Evolutionary conservation across 2,888 invertebrate species (phyloP).

Genomic region (Argyresthia albistria): DNA sequence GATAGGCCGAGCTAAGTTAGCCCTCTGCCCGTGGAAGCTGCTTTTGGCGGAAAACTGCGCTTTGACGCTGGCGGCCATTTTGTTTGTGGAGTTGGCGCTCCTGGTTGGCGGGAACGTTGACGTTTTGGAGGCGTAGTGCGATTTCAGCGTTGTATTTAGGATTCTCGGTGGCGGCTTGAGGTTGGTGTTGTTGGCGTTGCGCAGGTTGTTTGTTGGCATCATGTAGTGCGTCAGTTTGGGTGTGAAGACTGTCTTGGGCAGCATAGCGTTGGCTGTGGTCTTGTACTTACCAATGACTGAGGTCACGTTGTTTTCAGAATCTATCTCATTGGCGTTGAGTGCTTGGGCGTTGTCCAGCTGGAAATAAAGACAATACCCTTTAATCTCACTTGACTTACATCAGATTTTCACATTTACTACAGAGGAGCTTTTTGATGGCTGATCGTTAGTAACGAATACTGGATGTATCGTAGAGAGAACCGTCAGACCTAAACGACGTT

Average conservation of each 20-base stretch:
- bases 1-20: constrained; percentile 52
- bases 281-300: constrained; percentile 60
- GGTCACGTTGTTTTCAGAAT: constrained; percentile 59
- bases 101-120: constrained; percentile 62
- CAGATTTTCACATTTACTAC: too few relatives aligned
- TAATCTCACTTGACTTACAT: too few relatives aligned
- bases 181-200: constrained; percentile 53
- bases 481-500: too few relatives aligned
- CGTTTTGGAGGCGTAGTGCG: constrained; percentile 53
- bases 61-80: constrained; percentile 35
- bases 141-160: constrained; percentile 38
- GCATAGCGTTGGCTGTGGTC: constrained; percentile 53
- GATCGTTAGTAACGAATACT: too few relatives aligned
- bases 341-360: constrained; percentile 58
- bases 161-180: constrained; percentile 46
- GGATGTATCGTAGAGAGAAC: too few relatives aligned
- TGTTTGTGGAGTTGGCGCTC: constrained; percentile 48
- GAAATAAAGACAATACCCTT: constrained; percentile 10
- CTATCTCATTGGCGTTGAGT: constrained; percentile 50
- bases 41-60: constrained; percentile 23
- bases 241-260: constrained; percentile 53
- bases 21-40: constrained; percentile 58
- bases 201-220: constrained; percentile 57
- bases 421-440: too few relatives aligned
- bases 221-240: constrained; percentile 56